Evolutionary conservation across 30 jellyfish, hydroid and myxozoan species (phyloP).

Genomic region (Pseudorhiza aurosa): DNA sequence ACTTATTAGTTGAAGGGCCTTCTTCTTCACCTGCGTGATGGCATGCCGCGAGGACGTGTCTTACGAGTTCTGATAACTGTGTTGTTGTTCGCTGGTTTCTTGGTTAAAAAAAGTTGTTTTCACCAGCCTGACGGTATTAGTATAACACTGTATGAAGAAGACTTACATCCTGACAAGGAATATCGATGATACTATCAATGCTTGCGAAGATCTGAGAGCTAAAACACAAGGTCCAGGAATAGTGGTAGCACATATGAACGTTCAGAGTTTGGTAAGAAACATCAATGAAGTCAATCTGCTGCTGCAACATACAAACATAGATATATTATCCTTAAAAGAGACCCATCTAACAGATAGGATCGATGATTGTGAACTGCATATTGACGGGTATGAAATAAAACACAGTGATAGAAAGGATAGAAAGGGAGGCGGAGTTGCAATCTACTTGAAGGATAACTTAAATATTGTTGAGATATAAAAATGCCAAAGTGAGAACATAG

Average conservation of each 20-base stretch:
- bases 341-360: slow-evolving; percentile 22
- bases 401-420: slow-evolving; percentile 29
- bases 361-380: slow-evolving; percentile 6
- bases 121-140: no score
- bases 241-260: slow-evolving; percentile 24
- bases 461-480: not conserved
- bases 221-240: slow-evolving; percentile 7
- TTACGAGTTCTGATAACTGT: no score
- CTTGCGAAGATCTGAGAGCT: not conserved
- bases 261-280: slow-evolving; percentile 13
- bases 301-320: slow-evolving; percentile 36
- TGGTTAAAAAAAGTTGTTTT: no score
- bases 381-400: slow-evolving; percentile 25
- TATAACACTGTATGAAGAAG: no score
- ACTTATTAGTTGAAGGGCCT: no score
- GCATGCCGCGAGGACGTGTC: no score
- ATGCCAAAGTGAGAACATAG: slow-evolving; percentile 14
- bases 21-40: no score
- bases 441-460: slow-evolving; percentile 13
- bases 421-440: slow-evolving; percentile 46
- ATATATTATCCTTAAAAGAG: slow-evolving; percentile 35
- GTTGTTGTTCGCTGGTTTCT: no score
- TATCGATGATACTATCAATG: slow-evolving; percentile 8
- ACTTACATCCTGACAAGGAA: not conserved
- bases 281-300: slow-evolving; percentile 23